phyloP scores from a whole-genome alignment of 2,888 invertebrate species.

The Tetramorium bicarinatum region DNA sequence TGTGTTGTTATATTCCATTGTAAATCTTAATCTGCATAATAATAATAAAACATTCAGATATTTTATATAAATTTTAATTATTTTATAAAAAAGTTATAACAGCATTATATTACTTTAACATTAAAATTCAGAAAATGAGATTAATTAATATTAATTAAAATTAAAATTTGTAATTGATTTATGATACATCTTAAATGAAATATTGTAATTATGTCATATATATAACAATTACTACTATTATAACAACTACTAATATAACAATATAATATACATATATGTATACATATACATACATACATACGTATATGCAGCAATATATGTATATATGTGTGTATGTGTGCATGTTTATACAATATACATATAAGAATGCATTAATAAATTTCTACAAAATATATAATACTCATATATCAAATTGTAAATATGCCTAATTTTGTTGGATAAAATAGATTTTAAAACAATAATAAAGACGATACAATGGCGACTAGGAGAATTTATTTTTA shows the following conservation, averaged over 20 bases:
- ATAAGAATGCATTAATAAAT: background rate
- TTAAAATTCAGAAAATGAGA: background rate
- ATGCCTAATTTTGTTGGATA: background rate
- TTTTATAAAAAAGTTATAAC: background rate
- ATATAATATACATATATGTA: background rate
- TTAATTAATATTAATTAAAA: background rate
- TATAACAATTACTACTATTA: too few species aligned
- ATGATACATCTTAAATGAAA: background rate
- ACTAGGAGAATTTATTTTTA: background rate
- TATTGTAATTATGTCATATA: background rate
- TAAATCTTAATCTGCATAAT: constrained; percentile 6
- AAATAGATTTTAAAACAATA: background rate
- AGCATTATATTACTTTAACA: background rate
- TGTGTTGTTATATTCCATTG: background rate
- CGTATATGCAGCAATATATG: too few species aligned
- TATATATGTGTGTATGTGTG: background rate
- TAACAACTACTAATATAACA: background rate
- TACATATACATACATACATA: background rate
- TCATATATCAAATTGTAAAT: background rate
- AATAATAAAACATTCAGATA: background rate
- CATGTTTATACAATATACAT: background rate
- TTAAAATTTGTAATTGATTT: background rate
- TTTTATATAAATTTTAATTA: background rate
- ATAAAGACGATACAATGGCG: background rate
- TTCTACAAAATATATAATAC: background rate